Base-by-base conservation (phyloP, 1,140 invertebrate genomes). In the Spodoptera litura region DNA sequence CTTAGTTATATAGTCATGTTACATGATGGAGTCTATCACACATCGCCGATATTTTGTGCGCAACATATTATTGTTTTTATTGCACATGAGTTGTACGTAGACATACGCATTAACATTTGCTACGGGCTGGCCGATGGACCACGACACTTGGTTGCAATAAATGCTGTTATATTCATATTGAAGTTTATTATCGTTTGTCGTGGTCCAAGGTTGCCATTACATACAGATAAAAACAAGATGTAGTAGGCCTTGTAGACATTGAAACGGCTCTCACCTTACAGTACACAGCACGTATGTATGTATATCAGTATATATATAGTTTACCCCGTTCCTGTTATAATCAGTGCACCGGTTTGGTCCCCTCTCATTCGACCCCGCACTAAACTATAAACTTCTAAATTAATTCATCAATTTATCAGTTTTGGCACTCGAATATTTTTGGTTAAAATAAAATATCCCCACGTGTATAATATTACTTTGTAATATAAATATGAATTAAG, bases 291-390 rank as follows among this genome's bases (percentile, higher is more conserved):
- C 20, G 62, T 25, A 49, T 35, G 35, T 49, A 12, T 49, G 44
- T 51, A 51, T 27, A 31, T 53, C 68, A 77, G 86, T 89, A 87
- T 89, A 88, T 90, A 89, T 80, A 85, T 51, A 87, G 78, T 79
- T 82, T 59, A 81, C 81, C 88, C 91, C 91, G 87, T 86, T 87
- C 84, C 85, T 80, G 78, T 80, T 70, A 66, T 62, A 74, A 82
- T 89, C 88, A 85, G 89, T 92, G 93, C 91, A 93, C 93, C 90
- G 92, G 93, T 93, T 94, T 94, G 93, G 93, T 92, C 93, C 93
- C 92, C 61, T 72, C 76, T 79, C 74, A 20, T 71, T 84, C 52
- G 61, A 77, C 51, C 52, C 62, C 49, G 20, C 20, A 20, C 20
- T 31, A 52, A n/a, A 35, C 25, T 76, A 64, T 56, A 71, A 71